These are phyloP conservation scores for Deilephila elpenor DNA, from an alignment of 2,888 invertebrate species.

Conservation along the genomic window DNA sequence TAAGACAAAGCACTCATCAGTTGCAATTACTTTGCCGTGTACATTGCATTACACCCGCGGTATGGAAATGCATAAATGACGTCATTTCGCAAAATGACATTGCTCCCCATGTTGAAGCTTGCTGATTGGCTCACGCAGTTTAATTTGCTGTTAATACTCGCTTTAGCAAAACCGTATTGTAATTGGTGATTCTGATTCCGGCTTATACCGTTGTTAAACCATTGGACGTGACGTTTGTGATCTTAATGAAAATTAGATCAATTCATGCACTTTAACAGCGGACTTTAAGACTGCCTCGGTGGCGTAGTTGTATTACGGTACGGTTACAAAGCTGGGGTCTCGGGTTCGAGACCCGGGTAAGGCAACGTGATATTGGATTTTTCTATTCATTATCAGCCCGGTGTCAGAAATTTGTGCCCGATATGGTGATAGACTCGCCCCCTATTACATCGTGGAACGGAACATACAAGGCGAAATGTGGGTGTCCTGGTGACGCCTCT, in stretches of 20 bases:
- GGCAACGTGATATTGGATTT: no score
- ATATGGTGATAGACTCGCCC: no score
- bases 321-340: no score
- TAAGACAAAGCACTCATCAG: not conserved
- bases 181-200: not conserved
- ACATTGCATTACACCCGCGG: not conserved
- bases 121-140: constrained; percentile 13
- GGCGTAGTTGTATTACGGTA: no score
- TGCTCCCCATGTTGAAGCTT: not conserved
- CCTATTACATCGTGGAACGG: no score
- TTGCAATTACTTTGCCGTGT: not conserved
- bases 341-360: no score
- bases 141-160: constrained; percentile 19
- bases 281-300: no score
- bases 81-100: constrained; percentile 12
- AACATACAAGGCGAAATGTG: no score
- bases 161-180: not conserved
- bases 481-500: no score
- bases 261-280: not conserved
- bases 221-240: not conserved
- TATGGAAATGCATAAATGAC: not conserved
- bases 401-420: no score
- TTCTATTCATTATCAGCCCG: no score
- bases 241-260: no score
- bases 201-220: not conserved